Base-by-base conservation (phyloP, 2,888 invertebrate genomes). In the Plebejus melissa region DNA sequence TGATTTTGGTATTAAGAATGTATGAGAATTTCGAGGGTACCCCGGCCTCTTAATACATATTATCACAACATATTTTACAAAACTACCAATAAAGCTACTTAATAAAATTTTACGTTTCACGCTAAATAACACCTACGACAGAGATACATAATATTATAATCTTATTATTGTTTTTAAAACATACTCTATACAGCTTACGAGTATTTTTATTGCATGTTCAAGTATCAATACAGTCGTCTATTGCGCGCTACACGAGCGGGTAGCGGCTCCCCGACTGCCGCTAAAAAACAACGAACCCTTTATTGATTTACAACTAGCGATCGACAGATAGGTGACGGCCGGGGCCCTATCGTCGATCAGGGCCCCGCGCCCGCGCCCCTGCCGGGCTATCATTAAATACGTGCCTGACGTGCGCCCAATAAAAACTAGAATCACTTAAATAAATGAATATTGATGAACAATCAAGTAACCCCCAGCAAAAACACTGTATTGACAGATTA, bases 241-340 rank as follows among this genome's bases (percentile, higher is more conserved):
- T 38, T 60, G 57, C 76, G 76, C 74, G 38, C 75, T 77, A 79
- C 28, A 57, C 54, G 36, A 60, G 71, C 36, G 36, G n/a, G 57
- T 69, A 76, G 70, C 74, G 76, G 76, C 78, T 76, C n/a, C 75
- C 78, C 75, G 80, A 76, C 76, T 76, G 77, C 38, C 76, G 76
- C 77, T 22, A 72, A 72, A 78, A 79, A 81, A 79, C 80, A 80
- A 79, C 76, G 80, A 84, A 84, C 83, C 85, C 83, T 86, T 86
- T 86, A 88, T 88, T 90, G 89, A 90, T 90, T 88, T 88, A 90
- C 85, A 82, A 81, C 80, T 82, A 57, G 76, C 69, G 77, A 80
- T 83, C 83, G 89, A 85, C 84, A 77, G 78, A 80, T 80, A 81
- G 77, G 75, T 79, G 78, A 76, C 76, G 76, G 77, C 79, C 22